Percentiles rank a stretch among this genome's conserved stretches.
Evolutionary conservation across 1,140 invertebrate genomes (phyloP).

Genomic region (Brachionus sp.): DNA sequence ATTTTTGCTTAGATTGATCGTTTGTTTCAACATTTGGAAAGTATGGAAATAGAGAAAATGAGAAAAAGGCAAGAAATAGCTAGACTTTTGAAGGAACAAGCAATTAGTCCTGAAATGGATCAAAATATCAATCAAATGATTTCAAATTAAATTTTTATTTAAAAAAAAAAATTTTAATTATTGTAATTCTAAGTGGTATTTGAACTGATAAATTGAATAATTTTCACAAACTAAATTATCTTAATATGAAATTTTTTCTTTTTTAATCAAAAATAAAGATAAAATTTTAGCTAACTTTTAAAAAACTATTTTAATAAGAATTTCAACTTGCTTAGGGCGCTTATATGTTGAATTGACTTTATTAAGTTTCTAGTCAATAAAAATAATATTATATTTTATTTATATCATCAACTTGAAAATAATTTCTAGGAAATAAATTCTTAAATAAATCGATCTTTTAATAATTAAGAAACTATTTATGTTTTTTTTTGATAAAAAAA

Average conservation of each 20-base stretch:
- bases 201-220: not conserved
- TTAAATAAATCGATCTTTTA: too few relatives aligned
- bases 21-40: conserved; percentile 31
- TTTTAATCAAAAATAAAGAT: not conserved
- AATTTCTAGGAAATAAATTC: too few relatives aligned
- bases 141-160: not conserved
- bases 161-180: not conserved
- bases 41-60: conserved; percentile 45
- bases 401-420: too few relatives aligned
- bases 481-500: too few relatives aligned
- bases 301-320: not conserved
- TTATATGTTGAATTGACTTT: too few relatives aligned
- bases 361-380: not conserved
- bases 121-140: conserved; percentile 26
- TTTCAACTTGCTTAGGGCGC: not conserved
- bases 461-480: too few relatives aligned
- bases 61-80: conserved; percentile 40
- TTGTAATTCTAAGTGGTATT: not conserved
- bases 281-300: not conserved
- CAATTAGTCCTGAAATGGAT: conserved; percentile 14
- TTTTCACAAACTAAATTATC: not conserved
- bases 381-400: too few relatives aligned
- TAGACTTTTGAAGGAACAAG: not conserved
- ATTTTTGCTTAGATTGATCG: conserved; percentile 28
- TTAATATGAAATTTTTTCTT: not conserved